Percentiles rank a stretch among this genome's conserved stretches.
phyloP scores from a whole-genome alignment of 2,113 vertebrate species.

The Elachura formosa region DNA sequence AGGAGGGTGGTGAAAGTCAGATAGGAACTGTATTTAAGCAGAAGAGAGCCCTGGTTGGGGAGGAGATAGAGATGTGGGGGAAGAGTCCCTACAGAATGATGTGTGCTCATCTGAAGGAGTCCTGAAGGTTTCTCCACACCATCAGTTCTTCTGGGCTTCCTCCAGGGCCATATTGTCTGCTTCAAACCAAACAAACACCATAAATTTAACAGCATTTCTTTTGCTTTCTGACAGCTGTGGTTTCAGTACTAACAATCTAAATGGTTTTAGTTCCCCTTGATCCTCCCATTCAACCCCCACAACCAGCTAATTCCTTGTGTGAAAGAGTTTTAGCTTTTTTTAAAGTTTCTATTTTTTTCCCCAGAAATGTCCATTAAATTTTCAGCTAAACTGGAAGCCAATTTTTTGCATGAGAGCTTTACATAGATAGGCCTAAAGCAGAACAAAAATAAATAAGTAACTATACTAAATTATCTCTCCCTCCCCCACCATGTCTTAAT shows the following conservation, averaged over 20 bases:
- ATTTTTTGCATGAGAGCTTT: slow-evolving; percentile 78
- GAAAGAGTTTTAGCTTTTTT: slow-evolving; percentile 13
- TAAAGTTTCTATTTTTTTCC: not conserved
- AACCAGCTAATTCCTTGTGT: not conserved
- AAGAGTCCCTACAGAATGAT: not conserved
- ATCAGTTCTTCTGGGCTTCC: not conserved
- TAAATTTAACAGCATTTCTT: not conserved
- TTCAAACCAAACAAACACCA: not conserved
- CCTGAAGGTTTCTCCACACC: not conserved
- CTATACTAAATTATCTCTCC: not conserved
- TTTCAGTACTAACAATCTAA: not conserved
- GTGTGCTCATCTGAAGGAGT: not conserved
- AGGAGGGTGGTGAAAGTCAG: not conserved
- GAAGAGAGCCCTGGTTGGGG: not conserved
- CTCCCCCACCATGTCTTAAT: slow-evolving; percentile 37
- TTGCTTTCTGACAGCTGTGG: not conserved
- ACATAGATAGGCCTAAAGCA: slow-evolving; percentile 63
- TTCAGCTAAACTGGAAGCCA: slow-evolving; percentile 65
- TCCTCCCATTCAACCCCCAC: not conserved
- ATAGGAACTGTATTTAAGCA: not conserved
- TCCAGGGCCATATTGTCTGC: not conserved
- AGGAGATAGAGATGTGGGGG: not conserved
- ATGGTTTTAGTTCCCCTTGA: not conserved
- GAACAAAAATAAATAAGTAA: slow-evolving; percentile 54
- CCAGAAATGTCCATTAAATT: slow-evolving; percentile 66